Conservation (phyloP, 2,797 vertebrate genomes). For the Chelmon rostratus region DNA sequence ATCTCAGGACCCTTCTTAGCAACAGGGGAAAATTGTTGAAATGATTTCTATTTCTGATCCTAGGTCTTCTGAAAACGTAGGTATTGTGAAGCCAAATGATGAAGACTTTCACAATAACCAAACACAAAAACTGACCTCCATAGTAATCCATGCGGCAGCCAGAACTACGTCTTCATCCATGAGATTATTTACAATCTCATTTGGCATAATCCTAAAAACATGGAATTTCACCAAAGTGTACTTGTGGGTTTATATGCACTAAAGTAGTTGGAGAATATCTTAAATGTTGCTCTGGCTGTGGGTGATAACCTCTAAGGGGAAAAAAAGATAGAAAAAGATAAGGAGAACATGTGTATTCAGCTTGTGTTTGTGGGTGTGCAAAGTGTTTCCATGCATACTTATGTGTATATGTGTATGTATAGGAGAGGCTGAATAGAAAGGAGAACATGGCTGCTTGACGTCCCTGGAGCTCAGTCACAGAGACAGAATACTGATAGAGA, state of each 20-base stretch:
- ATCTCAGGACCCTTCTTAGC: not conserved
- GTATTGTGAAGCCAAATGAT: constrained; percentile 12
- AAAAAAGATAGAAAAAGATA: not conserved
- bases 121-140: constrained; percentile 44
- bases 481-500: constrained; percentile 78
- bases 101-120: constrained; percentile 22
- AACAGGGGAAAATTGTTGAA: not conserved
- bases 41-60: constrained; percentile 4
- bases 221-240: constrained; percentile 3
- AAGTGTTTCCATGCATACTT: not conserved
- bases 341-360: not conserved
- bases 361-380: not conserved
- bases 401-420: constrained; percentile 40
- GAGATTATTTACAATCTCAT: constrained; percentile 50
- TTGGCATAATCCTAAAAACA: constrained; percentile 36
- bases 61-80: constrained; percentile 17
- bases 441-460: constrained; percentile 56
- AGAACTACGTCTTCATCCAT: constrained; percentile 26
- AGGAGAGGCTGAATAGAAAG: constrained; percentile 30
- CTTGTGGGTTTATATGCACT: constrained; percentile 9
- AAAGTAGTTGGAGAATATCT: not conserved
- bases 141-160: constrained; percentile 41
- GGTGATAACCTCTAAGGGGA: not conserved
- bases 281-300: not conserved
- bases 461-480: constrained; percentile 61